phyloP scores from a whole-genome alignment of 35 echinoderm and acorn worm species.

The Ophioderma brevispina region DNA sequence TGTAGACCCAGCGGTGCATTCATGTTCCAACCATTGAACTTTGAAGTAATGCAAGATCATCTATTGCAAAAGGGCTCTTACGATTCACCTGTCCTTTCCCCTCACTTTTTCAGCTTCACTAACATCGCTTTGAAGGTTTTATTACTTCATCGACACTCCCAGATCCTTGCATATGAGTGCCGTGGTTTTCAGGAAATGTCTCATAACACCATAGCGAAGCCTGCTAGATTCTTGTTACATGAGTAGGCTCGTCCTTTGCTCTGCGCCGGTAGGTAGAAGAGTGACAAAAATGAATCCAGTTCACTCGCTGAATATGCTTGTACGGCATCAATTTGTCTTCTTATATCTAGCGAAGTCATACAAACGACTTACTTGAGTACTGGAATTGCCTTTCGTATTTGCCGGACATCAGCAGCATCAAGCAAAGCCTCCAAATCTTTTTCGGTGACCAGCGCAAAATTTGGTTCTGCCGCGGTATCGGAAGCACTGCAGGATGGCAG shows the following conservation, averaged over 20 bases:
- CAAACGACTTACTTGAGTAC: background rate
- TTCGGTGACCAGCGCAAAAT: too few relatives aligned
- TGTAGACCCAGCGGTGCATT: constrained; percentile 34
- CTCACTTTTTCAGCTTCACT: constrained; percentile 3
- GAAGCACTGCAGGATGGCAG: too few relatives aligned
- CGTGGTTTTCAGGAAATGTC: constrained; percentile 36
- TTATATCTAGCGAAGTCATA: background rate
- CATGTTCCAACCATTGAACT: too few relatives aligned
- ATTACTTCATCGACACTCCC: constrained; percentile 18
- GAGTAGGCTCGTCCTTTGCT: background rate
- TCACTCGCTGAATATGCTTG: background rate
- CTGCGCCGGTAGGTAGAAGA: constrained; percentile 23
- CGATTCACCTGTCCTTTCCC: background rate
- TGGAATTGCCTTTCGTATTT: constrained; percentile 24
- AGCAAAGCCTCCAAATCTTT: background rate
- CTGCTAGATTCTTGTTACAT: constrained; percentile 52
- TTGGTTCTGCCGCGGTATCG: too few relatives aligned
- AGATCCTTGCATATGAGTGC: constrained; percentile 14
- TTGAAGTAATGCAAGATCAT: background rate
- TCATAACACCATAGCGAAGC: constrained; percentile 44
- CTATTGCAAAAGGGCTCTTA: background rate
- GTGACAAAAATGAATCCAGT: background rate
- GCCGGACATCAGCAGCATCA: background rate
- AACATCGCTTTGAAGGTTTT: constrained; percentile 42
- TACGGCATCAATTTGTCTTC: background rate